Evolutionary conservation across 2,113 vertebrate genomes (phyloP).

Genomic region (Heterochromis multidens): DNA sequence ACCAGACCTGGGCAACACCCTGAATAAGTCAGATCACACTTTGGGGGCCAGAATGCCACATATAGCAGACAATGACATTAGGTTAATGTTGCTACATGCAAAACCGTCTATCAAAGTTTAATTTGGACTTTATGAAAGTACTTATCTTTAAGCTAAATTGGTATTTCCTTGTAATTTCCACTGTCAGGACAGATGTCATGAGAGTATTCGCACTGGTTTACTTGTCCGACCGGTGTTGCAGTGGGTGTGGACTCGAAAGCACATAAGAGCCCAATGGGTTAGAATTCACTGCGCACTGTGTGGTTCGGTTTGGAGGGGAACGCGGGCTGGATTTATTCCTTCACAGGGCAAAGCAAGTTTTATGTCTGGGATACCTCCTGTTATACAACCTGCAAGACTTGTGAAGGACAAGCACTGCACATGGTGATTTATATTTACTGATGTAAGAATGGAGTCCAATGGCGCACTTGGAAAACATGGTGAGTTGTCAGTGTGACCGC

Average conservation of each 20-base stretch:
- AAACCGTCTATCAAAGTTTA: not conserved
- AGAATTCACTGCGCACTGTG: not conserved
- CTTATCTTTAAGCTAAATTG: not conserved
- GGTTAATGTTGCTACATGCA: not conserved
- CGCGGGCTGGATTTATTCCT: not conserved
- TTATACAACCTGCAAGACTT: not conserved
- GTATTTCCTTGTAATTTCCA: conserved; percentile 9
- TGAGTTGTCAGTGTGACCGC: conserved; percentile 40
- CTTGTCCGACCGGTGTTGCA: conserved; percentile 70
- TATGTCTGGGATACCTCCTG: not conserved
- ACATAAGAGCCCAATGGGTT: not conserved
- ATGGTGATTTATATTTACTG: not conserved
- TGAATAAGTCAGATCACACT: not conserved
- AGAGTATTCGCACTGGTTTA: conserved; percentile 6
- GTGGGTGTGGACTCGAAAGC: conserved; percentile 67
- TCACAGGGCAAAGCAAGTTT: not conserved
- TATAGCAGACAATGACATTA: not conserved
- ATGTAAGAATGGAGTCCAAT: conserved; percentile 59
- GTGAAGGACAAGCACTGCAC: not conserved
- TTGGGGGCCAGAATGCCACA: not conserved
- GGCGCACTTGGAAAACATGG: conserved; percentile 28
- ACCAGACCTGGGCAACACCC: conserved; percentile 5
- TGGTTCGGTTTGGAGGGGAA: not conserved
- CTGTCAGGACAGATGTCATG: not conserved
- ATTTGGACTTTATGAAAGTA: not conserved